Conservation (phyloP, 2,797 vertebrate species). For the Netta rufina region DNA sequence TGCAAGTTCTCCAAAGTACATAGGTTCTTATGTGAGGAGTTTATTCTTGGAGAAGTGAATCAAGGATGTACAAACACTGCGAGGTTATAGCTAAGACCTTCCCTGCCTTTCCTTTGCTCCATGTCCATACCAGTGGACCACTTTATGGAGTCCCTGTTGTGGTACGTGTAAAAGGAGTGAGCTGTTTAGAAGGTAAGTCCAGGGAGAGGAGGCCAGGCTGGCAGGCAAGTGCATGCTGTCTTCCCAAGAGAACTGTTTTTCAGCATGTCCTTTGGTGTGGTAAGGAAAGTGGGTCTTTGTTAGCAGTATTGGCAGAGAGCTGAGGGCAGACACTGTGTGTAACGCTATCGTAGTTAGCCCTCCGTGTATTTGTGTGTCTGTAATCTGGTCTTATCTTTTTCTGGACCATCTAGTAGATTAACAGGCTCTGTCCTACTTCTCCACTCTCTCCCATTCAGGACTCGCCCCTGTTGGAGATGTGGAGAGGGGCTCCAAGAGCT, state of each 20-base stretch:
- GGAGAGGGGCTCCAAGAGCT: constrained; percentile 90
- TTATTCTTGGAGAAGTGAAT: neutral
- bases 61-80: neutral
- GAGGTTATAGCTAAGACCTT: neutral
- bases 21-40: neutral
- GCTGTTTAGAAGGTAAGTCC: neutral
- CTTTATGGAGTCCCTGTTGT: neutral
- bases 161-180: neutral
- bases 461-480: constrained; percentile 90
- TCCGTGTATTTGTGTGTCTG: neutral
- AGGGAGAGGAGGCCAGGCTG: neutral
- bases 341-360: neutral
- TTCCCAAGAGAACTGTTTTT: neutral
- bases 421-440: neutral
- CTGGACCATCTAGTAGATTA: neutral
- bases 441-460: constrained; percentile 75
- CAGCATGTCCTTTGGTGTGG: neutral
- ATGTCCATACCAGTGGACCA: neutral
- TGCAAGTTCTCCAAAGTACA: neutral
- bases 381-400: neutral
- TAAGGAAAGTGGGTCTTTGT: neutral
- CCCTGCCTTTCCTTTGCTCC: neutral
- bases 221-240: neutral
- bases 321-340: neutral
- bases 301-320: neutral